Conservation (phyloP, 2,888 invertebrate species). For the Himalopsyche kuldschensis region DNA sequence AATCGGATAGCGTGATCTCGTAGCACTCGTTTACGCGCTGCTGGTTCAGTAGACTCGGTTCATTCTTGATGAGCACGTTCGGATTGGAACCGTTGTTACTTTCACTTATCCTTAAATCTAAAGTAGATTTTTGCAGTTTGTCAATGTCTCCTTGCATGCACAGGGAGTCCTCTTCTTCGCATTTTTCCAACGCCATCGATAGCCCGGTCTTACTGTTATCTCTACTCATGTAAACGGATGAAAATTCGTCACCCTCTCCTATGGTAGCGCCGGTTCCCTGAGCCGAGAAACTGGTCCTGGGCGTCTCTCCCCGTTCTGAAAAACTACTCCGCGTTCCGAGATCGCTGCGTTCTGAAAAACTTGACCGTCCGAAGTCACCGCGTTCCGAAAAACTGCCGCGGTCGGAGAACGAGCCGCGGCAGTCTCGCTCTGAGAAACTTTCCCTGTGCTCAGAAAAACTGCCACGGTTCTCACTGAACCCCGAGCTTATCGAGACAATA, state of each 20-base stretch:
- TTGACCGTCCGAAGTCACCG: slow-evolving; percentile 53
- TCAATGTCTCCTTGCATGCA: slow-evolving; percentile 48
- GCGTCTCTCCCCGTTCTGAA: slow-evolving; percentile 56
- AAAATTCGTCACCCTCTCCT: slow-evolving; percentile 55
- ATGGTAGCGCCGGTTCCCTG: slow-evolving; percentile 47
- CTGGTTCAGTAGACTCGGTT: slow-evolving; percentile 21
- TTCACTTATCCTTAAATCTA: slow-evolving; percentile 48
- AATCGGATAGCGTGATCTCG: slow-evolving; percentile 77
- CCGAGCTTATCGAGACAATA: slow-evolving; percentile 62
- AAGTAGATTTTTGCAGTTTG: slow-evolving; percentile 52
- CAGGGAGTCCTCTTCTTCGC: slow-evolving; percentile 47
- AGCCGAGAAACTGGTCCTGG: slow-evolving; percentile 54
- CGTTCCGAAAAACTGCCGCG: slow-evolving; percentile 56
- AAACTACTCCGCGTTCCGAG: slow-evolving; percentile 51
- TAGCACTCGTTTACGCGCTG: slow-evolving; percentile 53
- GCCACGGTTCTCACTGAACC: slow-evolving; percentile 61
- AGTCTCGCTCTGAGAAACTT: slow-evolving; percentile 46
- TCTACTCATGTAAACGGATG: slow-evolving; percentile 47
- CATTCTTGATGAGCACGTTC: slow-evolving; percentile 11
- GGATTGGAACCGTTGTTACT: background rate
- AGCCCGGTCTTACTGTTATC: slow-evolving; percentile 48
- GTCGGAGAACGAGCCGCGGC: slow-evolving; percentile 50
- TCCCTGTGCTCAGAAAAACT: slow-evolving; percentile 56
- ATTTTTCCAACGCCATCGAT: slow-evolving; percentile 47
- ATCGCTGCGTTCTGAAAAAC: slow-evolving; percentile 62